phyloP scores from a whole-genome alignment of 1,140 invertebrate genomes.

The Teleopsis dalmanni region DNA sequence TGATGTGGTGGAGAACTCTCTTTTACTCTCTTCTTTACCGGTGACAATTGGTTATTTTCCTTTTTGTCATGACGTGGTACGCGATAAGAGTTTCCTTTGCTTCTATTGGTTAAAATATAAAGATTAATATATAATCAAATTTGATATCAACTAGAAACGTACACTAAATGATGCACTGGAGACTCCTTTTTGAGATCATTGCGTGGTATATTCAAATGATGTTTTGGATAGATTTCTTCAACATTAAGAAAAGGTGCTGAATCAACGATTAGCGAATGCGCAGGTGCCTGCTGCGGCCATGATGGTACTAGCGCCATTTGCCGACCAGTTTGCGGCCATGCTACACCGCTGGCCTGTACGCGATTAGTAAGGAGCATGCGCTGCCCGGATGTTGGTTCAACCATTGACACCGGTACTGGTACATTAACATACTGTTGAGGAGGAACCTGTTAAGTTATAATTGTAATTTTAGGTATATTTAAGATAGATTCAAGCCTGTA shows the following conservation, averaged over 20 bases:
- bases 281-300: constrained; percentile 75
- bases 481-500: neutral
- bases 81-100: constrained; percentile 43
- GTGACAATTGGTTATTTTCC: constrained; percentile 84
- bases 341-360: constrained; percentile 58
- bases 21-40: constrained; percentile 96
- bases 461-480: constrained; percentile 2
- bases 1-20: constrained; percentile 83
- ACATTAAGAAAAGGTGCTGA: constrained; percentile 65
- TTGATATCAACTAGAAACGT: constrained; percentile 9
- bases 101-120: constrained; percentile 8
- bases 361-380: constrained; percentile 66
- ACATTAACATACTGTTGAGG: constrained; percentile 74
- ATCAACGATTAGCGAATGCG: constrained; percentile 73
- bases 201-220: constrained; percentile 43
- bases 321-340: constrained; percentile 69
- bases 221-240: constrained; percentile 45
- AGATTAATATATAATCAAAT: neutral
- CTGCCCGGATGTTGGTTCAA: constrained; percentile 60
- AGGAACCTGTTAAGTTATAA: constrained; percentile 51
- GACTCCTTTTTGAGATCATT: constrained; percentile 44
- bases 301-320: constrained; percentile 81
- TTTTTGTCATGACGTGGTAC: constrained; percentile 65
- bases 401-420: constrained; percentile 74
- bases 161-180: constrained; percentile 44